These are phyloP conservation scores for rabbit (Oryctolagus cuniculus) DNA, from an alignment of 2,113 vertebrate genomes.

Conservation along the genomic window DNA sequence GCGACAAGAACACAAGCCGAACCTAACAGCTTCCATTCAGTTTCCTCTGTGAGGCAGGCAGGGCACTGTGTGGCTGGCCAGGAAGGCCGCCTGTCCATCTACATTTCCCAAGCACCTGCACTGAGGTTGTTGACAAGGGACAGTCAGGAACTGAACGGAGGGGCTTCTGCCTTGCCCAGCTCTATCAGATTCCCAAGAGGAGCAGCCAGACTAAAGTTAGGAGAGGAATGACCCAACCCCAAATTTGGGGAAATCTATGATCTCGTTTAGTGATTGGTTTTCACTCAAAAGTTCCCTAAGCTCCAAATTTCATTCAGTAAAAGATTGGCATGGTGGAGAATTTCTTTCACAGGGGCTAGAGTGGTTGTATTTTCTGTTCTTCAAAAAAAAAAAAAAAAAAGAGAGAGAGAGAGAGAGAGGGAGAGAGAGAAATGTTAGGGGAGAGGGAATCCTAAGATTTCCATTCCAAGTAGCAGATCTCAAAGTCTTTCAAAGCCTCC, in stretches of 20 bases:
- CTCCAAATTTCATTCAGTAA: slow-evolving; percentile 24
- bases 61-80: neutral
- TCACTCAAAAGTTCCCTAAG: slow-evolving; percentile 33
- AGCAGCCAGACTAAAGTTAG: neutral
- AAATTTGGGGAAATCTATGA: slow-evolving; percentile 52
- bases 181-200: slow-evolving; percentile 62
- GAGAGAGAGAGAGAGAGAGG: no score
- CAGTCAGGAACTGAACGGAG: neutral
- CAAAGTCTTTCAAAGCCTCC: slow-evolving; percentile 48
- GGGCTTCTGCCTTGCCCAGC: slow-evolving; percentile 6
- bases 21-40: slow-evolving; percentile 32
- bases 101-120: neutral
- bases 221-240: neutral
- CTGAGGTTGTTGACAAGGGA: neutral
- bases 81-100: neutral
- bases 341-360: neutral
- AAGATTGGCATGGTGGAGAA: neutral
- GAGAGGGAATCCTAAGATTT: neutral
- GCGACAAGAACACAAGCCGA: neutral
- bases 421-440: neutral
- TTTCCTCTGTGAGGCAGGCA: neutral
- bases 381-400: neutral
- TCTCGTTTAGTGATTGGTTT: slow-evolving; percentile 14
- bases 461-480: neutral
- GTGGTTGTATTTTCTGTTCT: neutral